Evolutionary conservation across 1,140 invertebrate species (phyloP).

Genomic region (Mylabris phalerata): DNA sequence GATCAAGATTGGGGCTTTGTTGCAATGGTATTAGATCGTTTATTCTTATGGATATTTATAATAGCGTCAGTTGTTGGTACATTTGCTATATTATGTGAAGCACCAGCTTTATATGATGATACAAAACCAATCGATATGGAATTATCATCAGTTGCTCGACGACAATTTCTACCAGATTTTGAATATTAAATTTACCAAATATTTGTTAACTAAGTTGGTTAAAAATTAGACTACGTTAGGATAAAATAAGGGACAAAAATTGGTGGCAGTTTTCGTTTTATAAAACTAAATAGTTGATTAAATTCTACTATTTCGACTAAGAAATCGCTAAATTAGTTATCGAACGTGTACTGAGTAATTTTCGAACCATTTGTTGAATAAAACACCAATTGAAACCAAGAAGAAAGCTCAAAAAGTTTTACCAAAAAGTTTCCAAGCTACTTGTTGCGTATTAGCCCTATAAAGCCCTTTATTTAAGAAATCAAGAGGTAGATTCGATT

Average conservation of each 20-base stretch:
- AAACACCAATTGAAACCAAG: too few relatives aligned
- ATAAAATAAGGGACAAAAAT: background rate
- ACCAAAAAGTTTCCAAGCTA: too few relatives aligned
- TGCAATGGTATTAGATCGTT: constrained; percentile 95
- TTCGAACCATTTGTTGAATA: too few relatives aligned
- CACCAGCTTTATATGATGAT: constrained; percentile 83
- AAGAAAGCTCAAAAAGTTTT: too few relatives aligned
- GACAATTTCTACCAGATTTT: constrained; percentile 58
- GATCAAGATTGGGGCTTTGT: constrained; percentile 99
- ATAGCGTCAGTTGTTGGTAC: constrained; percentile 87
- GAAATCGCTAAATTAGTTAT: too few relatives aligned
- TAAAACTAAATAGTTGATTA: too few relatives aligned
- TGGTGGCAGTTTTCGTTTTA: too few relatives aligned
- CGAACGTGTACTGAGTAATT: too few relatives aligned
- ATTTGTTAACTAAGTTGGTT: background rate
- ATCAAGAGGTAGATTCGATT: too few relatives aligned
- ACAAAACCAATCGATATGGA: constrained; percentile 85
- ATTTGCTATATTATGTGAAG: constrained; percentile 79
- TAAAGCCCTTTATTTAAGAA: too few relatives aligned
- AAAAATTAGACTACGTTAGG: background rate
- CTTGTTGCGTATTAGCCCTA: too few relatives aligned
- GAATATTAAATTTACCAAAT: constrained; percentile 27
- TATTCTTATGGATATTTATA: constrained; percentile 94
- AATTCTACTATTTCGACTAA: too few relatives aligned
- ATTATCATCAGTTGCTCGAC: constrained; percentile 73